Evolutionary conservation across 2,113 vertebrate species (phyloP), one percentile per base, ranked within the genome.

Genomic region (Amia ocellicauda): DNA sequence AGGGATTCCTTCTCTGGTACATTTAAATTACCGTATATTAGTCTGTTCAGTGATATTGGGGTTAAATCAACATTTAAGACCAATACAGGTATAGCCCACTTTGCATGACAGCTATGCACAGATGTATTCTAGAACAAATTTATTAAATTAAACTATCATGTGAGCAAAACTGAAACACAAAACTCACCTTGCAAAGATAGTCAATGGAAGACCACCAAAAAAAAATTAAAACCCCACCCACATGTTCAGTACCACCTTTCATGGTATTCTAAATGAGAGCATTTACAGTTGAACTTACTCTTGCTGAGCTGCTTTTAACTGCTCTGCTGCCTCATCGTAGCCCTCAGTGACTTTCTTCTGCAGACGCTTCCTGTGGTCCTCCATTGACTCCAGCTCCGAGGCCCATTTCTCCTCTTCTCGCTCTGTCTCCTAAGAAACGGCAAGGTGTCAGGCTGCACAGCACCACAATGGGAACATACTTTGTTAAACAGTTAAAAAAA

Each of bases 391-490:
- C 43, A 87, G 57, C 69, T 89, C 89, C 1, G 59, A 66, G 3
- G 78, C 79, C 86, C 86, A 90, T 2, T 79, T 82, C 70, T 88
- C 65, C 13, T 89, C 86, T 45, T 87, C 86, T 7, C 67, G 64
- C 17, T 73, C 81, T 4, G 78, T 55, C 59, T 89, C 86, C 89
- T 90, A 60, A 16, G n/a, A 17, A 2, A 16, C 45, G n/a, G 11
- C 10, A 2, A 11, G 31, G 31, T 5, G 5, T 7, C 31, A 36
- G 31, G 5, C 5, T 36, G 31, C 31, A 47, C 5, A 16, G n/a
- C 16, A 47, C 7, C 45, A n/a, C n/a, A n/a, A n/a, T n/a, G n/a
- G n/a, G n/a, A n/a, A n/a, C n/a, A n/a, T n/a, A n/a, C n/a, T n/a
- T n/a, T n/a, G n/a, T n/a, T n/a, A n/a, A n/a, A n/a, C n/a, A n/a